A percentile compares a stretch with the other conserved stretches of the same genome.
phyloP scores from a whole-genome alignment of 2,888 invertebrate genomes.

The Macaria notata region DNA sequence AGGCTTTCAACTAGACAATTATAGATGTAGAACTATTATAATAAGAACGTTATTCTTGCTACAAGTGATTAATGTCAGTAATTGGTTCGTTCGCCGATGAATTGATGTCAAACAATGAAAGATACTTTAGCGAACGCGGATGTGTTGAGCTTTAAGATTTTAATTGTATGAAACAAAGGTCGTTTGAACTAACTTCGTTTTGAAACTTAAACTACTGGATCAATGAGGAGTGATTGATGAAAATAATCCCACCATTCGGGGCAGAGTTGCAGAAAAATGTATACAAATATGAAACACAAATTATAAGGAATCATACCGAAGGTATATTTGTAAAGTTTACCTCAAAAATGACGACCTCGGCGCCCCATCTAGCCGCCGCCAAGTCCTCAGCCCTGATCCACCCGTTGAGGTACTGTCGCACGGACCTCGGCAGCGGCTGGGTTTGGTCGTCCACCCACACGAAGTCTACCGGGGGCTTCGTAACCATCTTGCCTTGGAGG shows the following conservation, averaged over 20 bases:
- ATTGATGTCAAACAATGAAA: conserved; percentile 6
- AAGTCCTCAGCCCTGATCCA: conserved; percentile 69
- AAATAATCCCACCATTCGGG: too few species aligned
- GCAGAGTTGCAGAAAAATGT: too few species aligned
- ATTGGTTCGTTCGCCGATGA: conserved; percentile 2
- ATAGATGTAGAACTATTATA: too few species aligned
- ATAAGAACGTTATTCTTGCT: conserved; percentile 7
- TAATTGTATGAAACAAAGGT: too few species aligned
- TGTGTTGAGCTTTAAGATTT: not conserved
- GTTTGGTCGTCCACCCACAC: conserved; percentile 67
- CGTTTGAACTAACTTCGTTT: too few species aligned
- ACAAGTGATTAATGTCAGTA: conserved; percentile 9
- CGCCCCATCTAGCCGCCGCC: conserved; percentile 59
- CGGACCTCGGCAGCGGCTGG: conserved; percentile 68
- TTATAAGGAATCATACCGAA: too few species aligned
- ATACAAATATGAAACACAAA: too few species aligned
- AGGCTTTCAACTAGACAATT: not conserved
- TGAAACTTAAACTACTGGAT: too few species aligned
- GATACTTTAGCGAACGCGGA: conserved; percentile 3
- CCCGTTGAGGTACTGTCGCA: conserved; percentile 57
- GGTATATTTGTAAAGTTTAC: conserved; percentile 33
- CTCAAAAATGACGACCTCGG: conserved; percentile 63
- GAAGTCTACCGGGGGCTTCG: conserved; percentile 45
- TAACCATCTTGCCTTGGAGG: conserved; percentile 35
- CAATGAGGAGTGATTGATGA: too few species aligned